These are phyloP conservation scores for Macrostomum lignano DNA, from an alignment of 1,140 invertebrate species.

Conservation along the genomic window DNA sequence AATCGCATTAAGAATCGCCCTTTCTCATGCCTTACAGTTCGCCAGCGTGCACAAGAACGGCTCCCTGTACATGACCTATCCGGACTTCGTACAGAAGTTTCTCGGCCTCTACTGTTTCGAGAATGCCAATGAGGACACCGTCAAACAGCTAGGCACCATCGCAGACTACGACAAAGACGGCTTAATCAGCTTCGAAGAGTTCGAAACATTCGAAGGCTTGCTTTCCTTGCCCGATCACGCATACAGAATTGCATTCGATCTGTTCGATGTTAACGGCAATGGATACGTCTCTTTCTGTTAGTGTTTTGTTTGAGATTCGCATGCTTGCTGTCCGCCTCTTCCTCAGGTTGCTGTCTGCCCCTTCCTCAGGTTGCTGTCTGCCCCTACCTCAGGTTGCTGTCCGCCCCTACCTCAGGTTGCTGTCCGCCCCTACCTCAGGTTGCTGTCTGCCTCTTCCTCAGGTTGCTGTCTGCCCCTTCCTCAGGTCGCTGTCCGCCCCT, in stretches of 20 bases:
- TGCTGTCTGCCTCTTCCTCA: too few species aligned
- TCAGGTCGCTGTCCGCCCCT: too few species aligned
- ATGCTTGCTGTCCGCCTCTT: not conserved
- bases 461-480: too few species aligned
- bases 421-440: too few species aligned
- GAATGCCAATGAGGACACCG: not conserved
- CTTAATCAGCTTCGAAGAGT: constrained; percentile 79
- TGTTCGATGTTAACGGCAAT: constrained; percentile 90
- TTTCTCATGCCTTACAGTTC: not conserved
- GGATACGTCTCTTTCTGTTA: constrained; percentile 71
- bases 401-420: too few species aligned
- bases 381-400: too few species aligned
- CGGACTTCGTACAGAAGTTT: not conserved
- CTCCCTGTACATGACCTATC: constrained; percentile 7
- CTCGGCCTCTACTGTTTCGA: not conserved
- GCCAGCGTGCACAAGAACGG: not conserved
- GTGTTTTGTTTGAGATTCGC: constrained; percentile 10
- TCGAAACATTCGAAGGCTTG: constrained; percentile 82
- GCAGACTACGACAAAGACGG: too few species aligned
- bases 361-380: too few species aligned
- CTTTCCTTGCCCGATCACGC: constrained; percentile 81
- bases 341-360: too few species aligned
- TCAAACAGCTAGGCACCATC: too few species aligned
- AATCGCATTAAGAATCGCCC: too few species aligned
- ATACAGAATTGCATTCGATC: constrained; percentile 85